phyloP scores from a whole-genome alignment of 2,797 vertebrate species.

The Masticophis lateralis region DNA sequence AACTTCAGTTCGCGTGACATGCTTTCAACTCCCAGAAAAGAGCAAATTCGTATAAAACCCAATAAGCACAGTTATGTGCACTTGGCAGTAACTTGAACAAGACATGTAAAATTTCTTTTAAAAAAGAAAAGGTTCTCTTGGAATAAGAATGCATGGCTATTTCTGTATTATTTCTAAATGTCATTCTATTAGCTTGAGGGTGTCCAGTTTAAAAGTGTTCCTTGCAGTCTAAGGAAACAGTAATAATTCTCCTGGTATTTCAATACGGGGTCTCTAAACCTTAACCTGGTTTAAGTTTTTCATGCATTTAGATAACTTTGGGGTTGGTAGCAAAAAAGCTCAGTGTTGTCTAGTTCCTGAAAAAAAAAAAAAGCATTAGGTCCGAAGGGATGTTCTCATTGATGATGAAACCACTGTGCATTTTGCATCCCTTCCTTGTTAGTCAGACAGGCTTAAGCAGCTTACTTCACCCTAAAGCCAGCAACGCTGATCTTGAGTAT shows the following conservation, averaged over 20 bases:
- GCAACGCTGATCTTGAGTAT: background rate
- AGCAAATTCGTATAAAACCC: background rate
- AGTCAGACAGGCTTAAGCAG: background rate
- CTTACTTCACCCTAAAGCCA: background rate
- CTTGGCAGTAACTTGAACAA: background rate
- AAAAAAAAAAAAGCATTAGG: background rate
- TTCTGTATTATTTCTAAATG: background rate
- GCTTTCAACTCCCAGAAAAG: background rate
- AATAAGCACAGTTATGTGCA: background rate
- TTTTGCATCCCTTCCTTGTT: background rate
- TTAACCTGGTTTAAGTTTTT: background rate
- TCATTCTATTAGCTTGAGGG: background rate
- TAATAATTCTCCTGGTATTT: background rate
- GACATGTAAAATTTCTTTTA: background rate
- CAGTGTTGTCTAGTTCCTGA: too few relatives aligned
- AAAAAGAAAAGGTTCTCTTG: background rate
- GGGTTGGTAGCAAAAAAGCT: background rate
- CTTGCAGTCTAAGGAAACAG: background rate
- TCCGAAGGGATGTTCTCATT: background rate
- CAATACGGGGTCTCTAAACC: background rate
- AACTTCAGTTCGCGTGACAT: background rate
- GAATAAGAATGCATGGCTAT: background rate
- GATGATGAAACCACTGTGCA: background rate
- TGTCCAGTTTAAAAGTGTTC: background rate
- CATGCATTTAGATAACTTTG: background rate